Evolutionary conservation across 2,888 invertebrate genomes (phyloP), one percentile per base, ranked within the genome.

Genomic region (Druceiella hillmani): DNA sequence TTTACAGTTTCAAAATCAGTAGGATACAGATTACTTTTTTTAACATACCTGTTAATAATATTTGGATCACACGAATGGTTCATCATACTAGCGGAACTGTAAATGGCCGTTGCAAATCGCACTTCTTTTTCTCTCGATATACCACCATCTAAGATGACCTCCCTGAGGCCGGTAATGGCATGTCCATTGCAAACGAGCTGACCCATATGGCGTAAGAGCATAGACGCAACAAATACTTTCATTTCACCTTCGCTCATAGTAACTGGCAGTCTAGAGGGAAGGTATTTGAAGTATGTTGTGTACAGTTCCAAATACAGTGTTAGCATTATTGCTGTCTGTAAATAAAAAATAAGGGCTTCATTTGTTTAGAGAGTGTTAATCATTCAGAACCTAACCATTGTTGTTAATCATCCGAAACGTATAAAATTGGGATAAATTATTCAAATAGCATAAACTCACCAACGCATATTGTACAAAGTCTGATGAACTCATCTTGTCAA

Each of bases 21-120:
- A 30, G 10, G 14, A 12, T 13, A 3, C n/a, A 17, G 17, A 28
- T 30, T 20, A 41, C 16, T 22, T 27, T 28, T 26, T 17, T 38
- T 37, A 33, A 55, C 55, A 58, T 59, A 85, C 83, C 78, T 79
- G 51, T 81, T 81, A 34, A 81, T 78, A 41, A 92, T 83, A 52
- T 84, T 85, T 4, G 90, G 84, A 46, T 85, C 81, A 58, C 95
- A 95, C 1, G 91, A 86, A 64, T 97, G 95, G 61, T 95, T 97
- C 80, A 93, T 87, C 66, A 93, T 80, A 52, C 90, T 87, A 1
- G 88, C 80, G 2, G 87, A 81, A 0, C 92, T 87, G 58, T 86
- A 91, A 54, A 93, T 85, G 1, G 84, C 91, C 2, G 89, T 83
- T 1, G 87, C 91, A 30, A 75, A 62, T 25, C 75, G 59, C 34